Evolutionary conservation across 1,140 invertebrate genomes (phyloP), one percentile per base, ranked within the genome.

Genomic region (Musca domestica): DNA sequence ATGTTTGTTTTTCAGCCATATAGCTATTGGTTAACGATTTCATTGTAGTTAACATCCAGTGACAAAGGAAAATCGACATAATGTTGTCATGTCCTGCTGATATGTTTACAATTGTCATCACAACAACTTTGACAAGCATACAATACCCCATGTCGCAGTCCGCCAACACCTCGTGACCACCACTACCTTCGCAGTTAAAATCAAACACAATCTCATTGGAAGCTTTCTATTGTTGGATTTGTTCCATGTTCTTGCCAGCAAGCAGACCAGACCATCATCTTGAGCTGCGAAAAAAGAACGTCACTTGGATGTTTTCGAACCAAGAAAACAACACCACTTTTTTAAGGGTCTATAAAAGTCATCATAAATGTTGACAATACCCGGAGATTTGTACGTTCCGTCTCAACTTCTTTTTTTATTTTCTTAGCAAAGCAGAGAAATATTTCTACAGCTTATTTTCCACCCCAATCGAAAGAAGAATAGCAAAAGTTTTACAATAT

Each of bases 331-430:
- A 34, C 56, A 61, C 19, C 56, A 61, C 56, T 61, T 61, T 61
- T 61, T 61, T 61, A 61, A 41, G 56, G 56, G 56, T 61, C 56
- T 61, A 61, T 61, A 61, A 61, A 61, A 61, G 56, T 61, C 25
- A 61, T 61, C 56, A 61, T 61, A 61, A 61, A 61, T 61, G 56
- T 61, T 61, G 56, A 61, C 56, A 61, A 61, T 61, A 34, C n/a
- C 56, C 56, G 27, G 56, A 61, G 34, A 61, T 61, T 61, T 61
- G 23, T 58, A n/a, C 17, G 14, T 58, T 30, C 9, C 15, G 30
- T 58, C 27, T 30, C 6, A 27, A 27, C 15, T n/a, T 46, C n/a
- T 46, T 46, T 51, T 51, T 51, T 51, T 19, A 51, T 51, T 51
- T 51, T 19, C 5, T 2, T 51, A 22, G 9, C 34, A 41, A 12